Evolutionary conservation across 2,888 invertebrate genomes (phyloP).

Genomic region (Drosophila meridiana): DNA sequence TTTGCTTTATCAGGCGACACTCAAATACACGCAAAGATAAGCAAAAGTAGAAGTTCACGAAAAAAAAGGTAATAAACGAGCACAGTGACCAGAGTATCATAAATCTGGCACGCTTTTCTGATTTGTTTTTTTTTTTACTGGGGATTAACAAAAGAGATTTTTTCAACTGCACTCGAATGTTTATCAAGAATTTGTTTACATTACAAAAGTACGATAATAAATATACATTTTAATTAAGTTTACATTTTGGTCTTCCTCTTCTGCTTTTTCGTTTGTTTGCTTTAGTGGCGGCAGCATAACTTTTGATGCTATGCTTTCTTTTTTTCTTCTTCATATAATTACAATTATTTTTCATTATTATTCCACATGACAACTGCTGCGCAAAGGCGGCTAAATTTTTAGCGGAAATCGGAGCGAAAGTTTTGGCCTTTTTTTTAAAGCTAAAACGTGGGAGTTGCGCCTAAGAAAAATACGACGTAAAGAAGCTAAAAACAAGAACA

Average conservation of each 20-base stretch:
- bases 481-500: conserved; percentile 11
- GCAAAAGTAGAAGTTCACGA: conserved; percentile 31
- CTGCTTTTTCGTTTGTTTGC: conserved; percentile 21
- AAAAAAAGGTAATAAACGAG: conserved; percentile 23
- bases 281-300: conserved; percentile 19
- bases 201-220: conserved; percentile 28
- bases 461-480: conserved; percentile 26
- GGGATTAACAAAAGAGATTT: conserved; percentile 21
- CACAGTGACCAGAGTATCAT: conserved; percentile 16
- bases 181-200: conserved; percentile 52
- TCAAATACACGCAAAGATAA: conserved; percentile 49
- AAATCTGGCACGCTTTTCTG: conserved; percentile 24
- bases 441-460: conserved; percentile 40
- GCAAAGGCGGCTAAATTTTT: conserved; percentile 24
- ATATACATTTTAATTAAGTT: conserved; percentile 36
- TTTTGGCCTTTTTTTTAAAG: conserved; percentile 39
- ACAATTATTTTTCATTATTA: conserved; percentile 54
- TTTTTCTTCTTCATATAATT: conserved; percentile 41
- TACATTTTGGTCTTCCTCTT: background rate
- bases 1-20: conserved; percentile 44
- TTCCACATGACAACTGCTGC: conserved; percentile 47
- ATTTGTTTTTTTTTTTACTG: conserved; percentile 1
- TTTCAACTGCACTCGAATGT: conserved; percentile 7
- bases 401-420: conserved; percentile 67
- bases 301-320: conserved; percentile 45